A percentile compares a stretch with the other conserved stretches of the same genome.
Evolutionary conservation across 1,140 invertebrate genomes (phyloP).

Genomic region (Trissolcus basalis): DNA sequence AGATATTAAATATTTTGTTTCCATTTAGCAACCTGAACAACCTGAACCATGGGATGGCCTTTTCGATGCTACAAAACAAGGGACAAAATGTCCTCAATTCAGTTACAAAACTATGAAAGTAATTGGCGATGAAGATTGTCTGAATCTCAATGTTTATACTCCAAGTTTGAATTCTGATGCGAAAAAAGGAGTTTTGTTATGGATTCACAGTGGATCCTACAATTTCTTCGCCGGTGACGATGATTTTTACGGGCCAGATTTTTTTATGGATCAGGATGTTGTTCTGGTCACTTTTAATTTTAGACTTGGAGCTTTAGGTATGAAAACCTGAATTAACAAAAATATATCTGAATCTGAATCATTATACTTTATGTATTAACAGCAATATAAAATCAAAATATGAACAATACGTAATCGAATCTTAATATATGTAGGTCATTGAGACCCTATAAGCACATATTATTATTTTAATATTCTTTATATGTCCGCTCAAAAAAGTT

Average conservation of each 20-base stretch:
- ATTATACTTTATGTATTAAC: too few species aligned
- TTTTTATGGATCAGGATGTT: slow-evolving; percentile 80
- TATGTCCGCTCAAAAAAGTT: too few species aligned
- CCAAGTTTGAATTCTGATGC: slow-evolving; percentile 72
- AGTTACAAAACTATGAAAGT: slow-evolving; percentile 64
- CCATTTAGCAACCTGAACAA: slow-evolving; percentile 63
- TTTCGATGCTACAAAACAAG: slow-evolving; percentile 79
- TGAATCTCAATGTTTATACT: slow-evolving; percentile 83
- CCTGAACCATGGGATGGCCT: slow-evolving; percentile 80
- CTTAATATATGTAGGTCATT: too few species aligned
- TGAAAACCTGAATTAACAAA: slow-evolving; percentile 1
- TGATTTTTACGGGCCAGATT: slow-evolving; percentile 78
- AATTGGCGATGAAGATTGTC: slow-evolving; percentile 82
- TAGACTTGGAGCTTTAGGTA: slow-evolving; percentile 80
- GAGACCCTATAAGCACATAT: too few species aligned
- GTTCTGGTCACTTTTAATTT: slow-evolving; percentile 84
- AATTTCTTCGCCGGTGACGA: slow-evolving; percentile 77
- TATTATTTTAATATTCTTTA: too few species aligned
- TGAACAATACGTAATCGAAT: too few species aligned
- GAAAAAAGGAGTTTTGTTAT: slow-evolving; percentile 79
- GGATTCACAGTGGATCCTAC: slow-evolving; percentile 80
- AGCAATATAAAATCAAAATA: too few species aligned
- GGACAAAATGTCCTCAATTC: slow-evolving; percentile 71
- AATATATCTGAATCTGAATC: too few species aligned
- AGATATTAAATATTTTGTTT: too few species aligned